Conservation (phyloP, 2,113 vertebrate genomes). For the Tauraco erythrolophus region DNA sequence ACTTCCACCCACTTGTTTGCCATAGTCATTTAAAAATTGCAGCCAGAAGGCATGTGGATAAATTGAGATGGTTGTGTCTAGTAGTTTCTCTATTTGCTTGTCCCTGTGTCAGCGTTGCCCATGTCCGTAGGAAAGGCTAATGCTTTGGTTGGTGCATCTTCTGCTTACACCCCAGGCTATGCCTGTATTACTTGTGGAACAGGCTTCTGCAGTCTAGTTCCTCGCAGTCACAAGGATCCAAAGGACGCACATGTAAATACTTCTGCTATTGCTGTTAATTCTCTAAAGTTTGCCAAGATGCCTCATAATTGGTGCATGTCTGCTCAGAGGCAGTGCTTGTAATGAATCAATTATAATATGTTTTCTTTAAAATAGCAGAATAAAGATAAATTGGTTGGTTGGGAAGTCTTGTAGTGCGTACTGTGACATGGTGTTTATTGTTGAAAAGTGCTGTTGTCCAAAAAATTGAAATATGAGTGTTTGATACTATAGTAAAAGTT, state of each 20-base stretch:
- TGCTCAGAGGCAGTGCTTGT: not conserved
- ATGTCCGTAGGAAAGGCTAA: not conserved
- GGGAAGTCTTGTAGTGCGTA: accelerated
- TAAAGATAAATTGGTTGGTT: not conserved
- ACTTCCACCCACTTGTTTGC: not conserved
- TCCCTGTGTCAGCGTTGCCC: not conserved
- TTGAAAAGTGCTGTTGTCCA: not conserved
- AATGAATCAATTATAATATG: not conserved
- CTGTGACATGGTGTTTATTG: not conserved
- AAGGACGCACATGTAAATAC: not conserved
- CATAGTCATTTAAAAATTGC: not conserved
- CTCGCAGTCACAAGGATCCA: not conserved
- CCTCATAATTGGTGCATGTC: not conserved
- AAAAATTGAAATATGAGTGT: not conserved
- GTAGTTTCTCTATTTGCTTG: not conserved
- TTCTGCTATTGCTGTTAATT: not conserved
- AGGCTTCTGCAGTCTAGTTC: not conserved
- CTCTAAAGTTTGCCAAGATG: not conserved
- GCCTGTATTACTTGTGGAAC: not conserved
- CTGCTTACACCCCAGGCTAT: not conserved
- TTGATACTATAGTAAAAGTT: not conserved
- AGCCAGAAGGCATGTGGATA: not conserved
- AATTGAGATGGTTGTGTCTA: not conserved
- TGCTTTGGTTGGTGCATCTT: not conserved
- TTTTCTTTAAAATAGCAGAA: not conserved